Evolutionary conservation across 2,113 vertebrate species (phyloP).

Genomic region (Speoplatyrhinus poulsoni): DNA sequence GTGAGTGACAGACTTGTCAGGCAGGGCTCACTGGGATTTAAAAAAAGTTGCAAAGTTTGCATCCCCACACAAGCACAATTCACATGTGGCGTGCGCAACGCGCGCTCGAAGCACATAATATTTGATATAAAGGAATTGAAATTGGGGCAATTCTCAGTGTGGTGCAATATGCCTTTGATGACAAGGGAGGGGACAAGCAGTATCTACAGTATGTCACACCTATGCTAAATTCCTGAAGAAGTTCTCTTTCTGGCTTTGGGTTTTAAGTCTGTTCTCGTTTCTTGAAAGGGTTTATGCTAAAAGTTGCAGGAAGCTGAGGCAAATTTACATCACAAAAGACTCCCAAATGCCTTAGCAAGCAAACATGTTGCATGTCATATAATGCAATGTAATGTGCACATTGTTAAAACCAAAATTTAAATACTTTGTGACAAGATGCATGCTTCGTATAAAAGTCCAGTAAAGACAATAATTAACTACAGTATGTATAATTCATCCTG

Average conservation of each 20-base stretch:
- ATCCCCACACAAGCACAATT: conserved; percentile 65
- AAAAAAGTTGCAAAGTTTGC: conserved; percentile 70
- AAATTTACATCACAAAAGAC: no score
- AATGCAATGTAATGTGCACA: no score
- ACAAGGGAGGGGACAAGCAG: conserved; percentile 38
- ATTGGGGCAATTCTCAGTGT: conserved; percentile 67
- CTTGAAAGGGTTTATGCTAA: no score
- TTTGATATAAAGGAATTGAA: conserved; percentile 63
- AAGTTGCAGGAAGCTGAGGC: no score
- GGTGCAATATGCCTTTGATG: conserved; percentile 40
- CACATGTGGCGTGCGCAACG: conserved; percentile 64
- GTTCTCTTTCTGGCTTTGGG: conserved; percentile 12
- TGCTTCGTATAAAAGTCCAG: conserved; percentile 10
- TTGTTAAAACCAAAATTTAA: no score
- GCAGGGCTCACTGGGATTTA: conserved; percentile 58
- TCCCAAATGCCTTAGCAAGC: no score
- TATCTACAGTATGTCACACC: conserved; percentile 49
- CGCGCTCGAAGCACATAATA: conserved; percentile 53
- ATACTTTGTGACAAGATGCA: background rate
- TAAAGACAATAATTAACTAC: conserved; percentile 8
- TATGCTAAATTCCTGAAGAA: conserved; percentile 57
- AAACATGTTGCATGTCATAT: no score
- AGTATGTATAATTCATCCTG: conserved; percentile 11
- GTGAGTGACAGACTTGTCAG: conserved; percentile 72
- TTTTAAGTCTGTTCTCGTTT: no score